Evolutionary conservation across 2,113 vertebrate species (phyloP).

Genomic region (Mixornis gularis): DNA sequence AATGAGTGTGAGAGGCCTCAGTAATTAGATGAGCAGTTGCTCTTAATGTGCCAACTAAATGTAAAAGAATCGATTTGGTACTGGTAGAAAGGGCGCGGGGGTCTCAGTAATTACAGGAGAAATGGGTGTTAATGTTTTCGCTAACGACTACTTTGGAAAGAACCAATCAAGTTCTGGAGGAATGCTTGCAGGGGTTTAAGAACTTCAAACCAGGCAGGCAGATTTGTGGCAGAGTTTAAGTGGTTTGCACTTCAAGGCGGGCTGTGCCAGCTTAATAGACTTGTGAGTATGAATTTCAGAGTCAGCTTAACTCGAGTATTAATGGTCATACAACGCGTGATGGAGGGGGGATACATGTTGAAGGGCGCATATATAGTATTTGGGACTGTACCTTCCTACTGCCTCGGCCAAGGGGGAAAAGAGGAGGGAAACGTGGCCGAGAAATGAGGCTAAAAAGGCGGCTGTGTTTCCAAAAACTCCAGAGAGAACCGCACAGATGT

Average conservation of each 20-base stretch:
- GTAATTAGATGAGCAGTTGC: fast-evolving
- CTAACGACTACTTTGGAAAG: fast-evolving
- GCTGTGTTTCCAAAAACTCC: not conserved
- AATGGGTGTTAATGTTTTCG: not conserved
- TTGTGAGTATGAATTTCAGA: not conserved
- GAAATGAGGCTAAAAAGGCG: not conserved
- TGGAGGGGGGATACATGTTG: too few relatives aligned
- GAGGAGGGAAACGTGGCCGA: not conserved
- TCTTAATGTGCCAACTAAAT: too few relatives aligned
- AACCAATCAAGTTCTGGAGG: not conserved
- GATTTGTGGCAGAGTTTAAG: too few relatives aligned
- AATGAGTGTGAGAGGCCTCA: fast-evolving
- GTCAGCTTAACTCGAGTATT: not conserved
- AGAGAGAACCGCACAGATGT: not conserved
- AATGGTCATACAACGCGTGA: too few relatives aligned
- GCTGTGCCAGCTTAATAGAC: fast-evolving
- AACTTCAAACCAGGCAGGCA: not conserved
- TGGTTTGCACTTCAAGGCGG: fast-evolving
- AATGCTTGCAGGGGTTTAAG: not conserved
- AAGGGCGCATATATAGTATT: not conserved
- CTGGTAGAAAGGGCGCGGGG: too few relatives aligned
- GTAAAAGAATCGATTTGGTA: fast-evolving
- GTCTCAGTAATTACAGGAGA: fast-evolving
- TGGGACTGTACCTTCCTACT: not conserved
- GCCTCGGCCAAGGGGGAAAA: not conserved